Conservation (phyloP, 2,113 vertebrate genomes). For the Myrmecobius fasciatus region DNA sequence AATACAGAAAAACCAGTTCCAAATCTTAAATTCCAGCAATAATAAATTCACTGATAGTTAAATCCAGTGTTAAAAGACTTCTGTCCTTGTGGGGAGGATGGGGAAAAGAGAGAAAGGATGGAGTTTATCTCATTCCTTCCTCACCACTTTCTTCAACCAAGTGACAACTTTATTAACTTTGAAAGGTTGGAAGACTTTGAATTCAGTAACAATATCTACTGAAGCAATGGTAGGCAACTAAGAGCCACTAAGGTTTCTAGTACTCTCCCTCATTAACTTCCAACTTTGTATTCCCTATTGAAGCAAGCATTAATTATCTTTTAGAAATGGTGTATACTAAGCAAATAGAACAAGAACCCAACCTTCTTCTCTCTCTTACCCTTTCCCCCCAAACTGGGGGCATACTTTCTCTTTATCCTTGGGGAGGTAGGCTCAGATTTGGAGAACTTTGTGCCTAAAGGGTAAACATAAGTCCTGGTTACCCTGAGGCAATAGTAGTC, state of each 20-base stretch:
- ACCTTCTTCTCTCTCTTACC: background rate
- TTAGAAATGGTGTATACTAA: background rate
- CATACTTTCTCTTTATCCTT: background rate
- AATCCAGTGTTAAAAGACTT: background rate
- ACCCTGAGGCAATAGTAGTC: background rate
- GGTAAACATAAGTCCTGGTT: background rate
- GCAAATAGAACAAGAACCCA: background rate
- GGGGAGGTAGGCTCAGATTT: background rate
- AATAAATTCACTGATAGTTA: background rate
- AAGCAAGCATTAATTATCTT: background rate
- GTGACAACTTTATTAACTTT: background rate
- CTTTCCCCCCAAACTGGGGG: background rate
- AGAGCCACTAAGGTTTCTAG: background rate
- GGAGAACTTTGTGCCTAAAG: background rate
- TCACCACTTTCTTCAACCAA: background rate
- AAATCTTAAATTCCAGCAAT: background rate
- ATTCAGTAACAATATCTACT: background rate
- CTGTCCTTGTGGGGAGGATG: background rate
- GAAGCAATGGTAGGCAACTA: background rate
- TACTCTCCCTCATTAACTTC: background rate
- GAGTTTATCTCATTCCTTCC: background rate
- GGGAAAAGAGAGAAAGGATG: background rate
- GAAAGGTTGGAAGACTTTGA: background rate
- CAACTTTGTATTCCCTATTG: background rate
- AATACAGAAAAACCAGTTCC: background rate